A percentile compares a stretch with the other conserved stretches of the same genome.
Evolutionary conservation across 2,113 vertebrate genomes (phyloP).

Genomic region (Cryptomyrus ogoouensis): DNA sequence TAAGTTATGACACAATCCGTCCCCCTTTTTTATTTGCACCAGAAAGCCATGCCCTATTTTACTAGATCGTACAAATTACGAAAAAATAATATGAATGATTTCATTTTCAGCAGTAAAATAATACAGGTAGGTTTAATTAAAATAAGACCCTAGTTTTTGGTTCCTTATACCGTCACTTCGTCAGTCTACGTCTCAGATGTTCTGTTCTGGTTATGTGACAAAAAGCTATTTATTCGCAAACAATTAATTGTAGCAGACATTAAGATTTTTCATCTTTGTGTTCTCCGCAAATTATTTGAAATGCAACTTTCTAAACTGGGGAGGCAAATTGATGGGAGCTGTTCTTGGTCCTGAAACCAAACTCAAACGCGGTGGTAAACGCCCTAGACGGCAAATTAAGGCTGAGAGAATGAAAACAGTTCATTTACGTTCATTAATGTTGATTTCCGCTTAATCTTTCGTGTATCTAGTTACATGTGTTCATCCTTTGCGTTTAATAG

Average conservation of each 20-base stretch:
- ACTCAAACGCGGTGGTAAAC: constrained; percentile 45
- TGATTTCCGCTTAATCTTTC: background rate
- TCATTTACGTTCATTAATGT: background rate
- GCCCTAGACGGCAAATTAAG: constrained; percentile 44
- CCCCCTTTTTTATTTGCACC: constrained; percentile 34
- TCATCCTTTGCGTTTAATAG: background rate
- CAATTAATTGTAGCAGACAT: background rate
- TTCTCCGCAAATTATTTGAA: background rate
- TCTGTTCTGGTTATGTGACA: background rate
- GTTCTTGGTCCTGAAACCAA: constrained; percentile 51
- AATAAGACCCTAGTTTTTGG: background rate
- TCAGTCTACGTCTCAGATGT: background rate
- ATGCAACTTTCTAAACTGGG: background rate
- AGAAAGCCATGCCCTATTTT: constrained; percentile 15
- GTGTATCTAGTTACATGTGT: background rate
- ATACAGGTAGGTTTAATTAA: background rate
- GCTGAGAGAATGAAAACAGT: constrained; percentile 22
- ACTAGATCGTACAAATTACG: background rate
- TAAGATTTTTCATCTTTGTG: background rate
- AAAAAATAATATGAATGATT: background rate
- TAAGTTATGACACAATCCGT: constrained; percentile 43
- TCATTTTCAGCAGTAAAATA: background rate
- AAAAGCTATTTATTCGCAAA: background rate
- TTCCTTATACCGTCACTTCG: background rate
- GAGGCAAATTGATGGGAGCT: constrained; percentile 9